Evolutionary conservation across 2,888 invertebrate species (phyloP), one percentile per base, ranked within the genome.

Genomic region (Brachyptera putata): DNA sequence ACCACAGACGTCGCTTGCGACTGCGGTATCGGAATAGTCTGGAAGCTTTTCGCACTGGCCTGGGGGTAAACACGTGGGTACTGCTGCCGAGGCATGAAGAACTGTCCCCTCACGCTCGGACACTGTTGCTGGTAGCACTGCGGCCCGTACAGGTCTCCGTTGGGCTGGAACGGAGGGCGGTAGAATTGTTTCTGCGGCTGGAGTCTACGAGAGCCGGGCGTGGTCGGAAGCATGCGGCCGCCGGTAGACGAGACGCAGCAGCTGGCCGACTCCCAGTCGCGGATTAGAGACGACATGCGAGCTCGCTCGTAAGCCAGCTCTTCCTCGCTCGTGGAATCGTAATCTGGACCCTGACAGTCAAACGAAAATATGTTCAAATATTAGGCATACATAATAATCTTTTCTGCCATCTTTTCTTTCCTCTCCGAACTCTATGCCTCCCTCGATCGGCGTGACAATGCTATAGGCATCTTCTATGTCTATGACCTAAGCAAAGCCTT

Each of bases 191-290:
- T 18, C 46, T 21, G 48, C 46, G 48, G 36, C 43, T 26, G 36
- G 25, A 14, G 21, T 43, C 24, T 41, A 56, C 46, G 24, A 14
- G 43, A 16, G 16, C 21, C 26, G 14, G 60, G 60, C 11, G 61
- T 57, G 9, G 57, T 24, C 2, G 56, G 39, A 21, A 60, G 30
- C 13, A 59, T 24, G 5, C 56, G 30, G 14, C 16, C 16, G 16
- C 9, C 18, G 14, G 21, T 11, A 37, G 21, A 24, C 22, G 41
- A 21, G 24, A 43, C 26, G 24, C 39, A 11, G 24, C 55, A 18
- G 62, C 87, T 88, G 2, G 87, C 84, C 34, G 86, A 82, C 67
- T 87, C 86, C 90, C 90, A 90, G 70, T 87, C 85, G 64, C 85
- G 85, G 63, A 90, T 80, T 41, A 90, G 76, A 14, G 82, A 78